phyloP scores from a whole-genome alignment of 1,140 invertebrate genomes.

The Drosophila pachea region DNA sequence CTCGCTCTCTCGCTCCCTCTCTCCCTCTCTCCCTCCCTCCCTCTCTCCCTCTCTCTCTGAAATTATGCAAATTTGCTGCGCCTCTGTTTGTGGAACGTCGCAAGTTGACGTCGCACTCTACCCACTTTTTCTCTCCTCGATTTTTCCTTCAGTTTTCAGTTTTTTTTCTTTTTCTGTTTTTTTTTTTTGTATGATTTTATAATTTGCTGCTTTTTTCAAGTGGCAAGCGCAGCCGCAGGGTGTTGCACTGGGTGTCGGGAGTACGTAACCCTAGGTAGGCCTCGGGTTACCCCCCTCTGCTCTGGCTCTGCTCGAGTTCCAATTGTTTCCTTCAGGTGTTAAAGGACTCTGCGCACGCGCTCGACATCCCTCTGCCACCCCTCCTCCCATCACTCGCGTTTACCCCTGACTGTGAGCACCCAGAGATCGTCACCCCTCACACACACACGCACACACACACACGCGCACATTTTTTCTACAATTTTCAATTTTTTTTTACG shows the following conservation, averaged over 20 bases:
- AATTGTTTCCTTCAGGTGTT: conserved; percentile 66
- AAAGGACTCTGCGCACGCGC: conserved; percentile 68
- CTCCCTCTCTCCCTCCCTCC: conserved; percentile 7
- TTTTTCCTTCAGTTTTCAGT: neutral
- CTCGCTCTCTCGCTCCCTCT: conserved; percentile 11
- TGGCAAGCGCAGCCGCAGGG: conserved; percentile 32
- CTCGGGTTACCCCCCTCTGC: neutral
- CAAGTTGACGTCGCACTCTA: conserved; percentile 58
- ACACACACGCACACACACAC: conserved; percentile 7
- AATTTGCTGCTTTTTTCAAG: conserved; percentile 65
- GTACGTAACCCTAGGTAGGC: conserved; percentile 4
- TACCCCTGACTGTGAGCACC: conserved; percentile 31
- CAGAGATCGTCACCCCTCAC: conserved; percentile 19
- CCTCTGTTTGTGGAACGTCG: conserved; percentile 53
- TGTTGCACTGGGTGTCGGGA: neutral
- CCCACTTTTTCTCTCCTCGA: conserved; percentile 34
- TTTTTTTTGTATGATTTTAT: conserved; percentile 70
- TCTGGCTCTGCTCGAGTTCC: conserved; percentile 28
- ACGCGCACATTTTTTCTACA: conserved; percentile 29
- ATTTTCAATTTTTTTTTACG: conserved; percentile 64
- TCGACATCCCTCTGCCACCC: neutral
- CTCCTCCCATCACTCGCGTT: conserved; percentile 4
- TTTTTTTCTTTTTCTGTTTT: conserved; percentile 31
- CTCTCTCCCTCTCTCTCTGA: conserved; percentile 29
- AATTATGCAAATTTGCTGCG: conserved; percentile 70